These are phyloP conservation scores for Ormia ochracea DNA, from an alignment of 2,888 invertebrate genomes.

Conservation along the genomic window DNA sequence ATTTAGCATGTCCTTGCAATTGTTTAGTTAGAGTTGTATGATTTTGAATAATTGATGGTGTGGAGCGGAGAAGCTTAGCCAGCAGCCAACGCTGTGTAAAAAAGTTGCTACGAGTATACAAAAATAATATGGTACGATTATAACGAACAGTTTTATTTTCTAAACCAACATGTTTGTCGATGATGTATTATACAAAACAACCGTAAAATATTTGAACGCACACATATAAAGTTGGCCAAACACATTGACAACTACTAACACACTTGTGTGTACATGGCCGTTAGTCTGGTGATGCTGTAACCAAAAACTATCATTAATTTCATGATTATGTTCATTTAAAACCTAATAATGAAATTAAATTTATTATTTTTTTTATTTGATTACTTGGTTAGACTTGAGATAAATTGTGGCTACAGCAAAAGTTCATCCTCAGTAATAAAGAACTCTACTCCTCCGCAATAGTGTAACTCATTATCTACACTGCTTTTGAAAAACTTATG, in stretches of 20 bases:
- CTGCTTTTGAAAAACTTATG: too few species aligned
- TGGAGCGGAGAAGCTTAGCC: background rate
- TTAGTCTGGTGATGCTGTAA: conserved; percentile 65
- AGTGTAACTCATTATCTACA: too few species aligned
- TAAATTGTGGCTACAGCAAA: background rate
- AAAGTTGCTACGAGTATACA: conserved; percentile 8
- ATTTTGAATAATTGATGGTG: background rate
- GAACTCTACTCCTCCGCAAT: too few species aligned
- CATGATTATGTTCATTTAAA: conserved; percentile 26
- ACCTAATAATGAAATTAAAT: conserved; percentile 28
- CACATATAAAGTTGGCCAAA: background rate
- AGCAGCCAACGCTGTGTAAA: conserved; percentile 42
- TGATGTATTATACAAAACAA: conserved; percentile 73
- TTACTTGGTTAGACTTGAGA: background rate
- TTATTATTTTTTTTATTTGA: background rate
- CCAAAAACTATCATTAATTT: conserved; percentile 40
- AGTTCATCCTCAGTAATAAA: too few species aligned
- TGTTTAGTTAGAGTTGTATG: conserved; percentile 67
- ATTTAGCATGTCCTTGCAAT: conserved; percentile 72
- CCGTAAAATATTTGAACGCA: conserved; percentile 45
- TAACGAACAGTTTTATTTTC: conserved; percentile 71
- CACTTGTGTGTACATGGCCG: background rate
- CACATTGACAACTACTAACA: conserved; percentile 58
- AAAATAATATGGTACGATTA: conserved; percentile 66
- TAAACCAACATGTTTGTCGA: conserved; percentile 75